Base-by-base conservation (phyloP, 2,113 vertebrate genomes). In the Oenanthe melanoleuca region DNA sequence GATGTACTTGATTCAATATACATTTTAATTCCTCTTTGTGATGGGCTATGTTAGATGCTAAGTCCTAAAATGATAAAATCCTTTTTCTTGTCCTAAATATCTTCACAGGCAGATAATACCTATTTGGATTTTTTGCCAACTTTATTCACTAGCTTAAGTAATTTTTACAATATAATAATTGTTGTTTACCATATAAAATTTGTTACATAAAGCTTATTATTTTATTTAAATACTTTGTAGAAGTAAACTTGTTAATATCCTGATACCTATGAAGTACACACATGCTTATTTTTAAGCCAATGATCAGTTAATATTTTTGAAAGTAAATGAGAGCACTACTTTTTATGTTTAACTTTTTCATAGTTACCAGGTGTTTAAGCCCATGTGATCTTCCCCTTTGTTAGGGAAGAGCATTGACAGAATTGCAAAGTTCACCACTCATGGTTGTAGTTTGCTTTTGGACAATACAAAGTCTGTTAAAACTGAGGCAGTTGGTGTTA, bases 1-100 rank as follows among this genome's bases (percentile, higher is more conserved):
- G 38, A 31, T 53, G 38, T 4, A 1, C 37, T 60, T 69, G 20
- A n/a, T 60, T 38, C 3, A 45, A 4, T 65, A 8, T 9, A 0
- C 37, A 25, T 83, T 77, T 73, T 25, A 44, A 3, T 7, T 66
- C 21, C 34, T 61, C 26, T 65, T 73, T 87, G 11, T 86, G 63
- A 57, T 83, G 26, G 22, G 8, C 19, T 75, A 5, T 71, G 52
- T 16, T 49, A 38, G 22, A 22, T 59, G 49, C 28, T 8, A 33
- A 16, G 19, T 66, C 52, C 24, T 89, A 24, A 83, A 86, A 72
- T 57, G 5, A 23, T 65, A 49, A 44, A 73, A 66, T 77, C 6
- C 1, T 1, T n/a, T 44, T 69, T 69, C n/a, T 86, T 65, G 8
- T n/a, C n/a, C n/a, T 80, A 55, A 74, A 59, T 47, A 74, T 73